Evolutionary conservation across 1,140 invertebrate species (phyloP), one percentile per base, ranked within the genome.

Genomic region (Probaryconus sp.): DNA sequence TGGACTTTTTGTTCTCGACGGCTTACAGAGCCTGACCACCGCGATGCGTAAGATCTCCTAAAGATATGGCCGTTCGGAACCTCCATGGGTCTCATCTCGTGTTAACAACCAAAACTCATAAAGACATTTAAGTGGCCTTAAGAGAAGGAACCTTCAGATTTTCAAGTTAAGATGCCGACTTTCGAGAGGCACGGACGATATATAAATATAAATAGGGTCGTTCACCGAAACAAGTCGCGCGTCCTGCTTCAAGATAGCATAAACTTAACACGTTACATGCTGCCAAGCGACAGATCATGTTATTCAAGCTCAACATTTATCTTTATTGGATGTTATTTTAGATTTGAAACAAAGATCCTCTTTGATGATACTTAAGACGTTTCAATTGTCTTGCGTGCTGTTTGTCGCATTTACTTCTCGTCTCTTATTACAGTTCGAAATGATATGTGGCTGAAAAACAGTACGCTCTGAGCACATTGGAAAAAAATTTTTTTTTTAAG

Each of bases 61-160:
- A 31, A 76, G 74, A 76, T 79, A 76, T 26, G 42, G 17, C 1
- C 45, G 56, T 40, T 33, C 61, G 28, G 28, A 67, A 35, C 33
- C 53, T 42, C 60, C 53, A 67, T 69, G 56, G 75, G 53, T 47
- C 70, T 70, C 67, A 72, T 81, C 67, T 73, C 81, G 76, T 82
- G 83, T 85, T 84, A 83, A 85, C 79, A 84, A 80, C 79, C 82
- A 68, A 82, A 82, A 83, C 81, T 84, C 78, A 85, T 83, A 84
- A 85, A 85, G 82, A 83, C 79, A 77, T 84, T 84, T 83, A 83
- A 81, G 79, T 78, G 73, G 78, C 60, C 67, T 72, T 76, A 71
- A 78, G 56, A 76, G 69, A 75, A 68, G 73, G 43, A 75, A 70
- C 56, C 64, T 75, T 72, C 58, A 78, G 70, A 80, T 80, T 77